Evolutionary conservation across 2,113 vertebrate genomes (phyloP).

Genomic region (Rhea americana): DNA sequence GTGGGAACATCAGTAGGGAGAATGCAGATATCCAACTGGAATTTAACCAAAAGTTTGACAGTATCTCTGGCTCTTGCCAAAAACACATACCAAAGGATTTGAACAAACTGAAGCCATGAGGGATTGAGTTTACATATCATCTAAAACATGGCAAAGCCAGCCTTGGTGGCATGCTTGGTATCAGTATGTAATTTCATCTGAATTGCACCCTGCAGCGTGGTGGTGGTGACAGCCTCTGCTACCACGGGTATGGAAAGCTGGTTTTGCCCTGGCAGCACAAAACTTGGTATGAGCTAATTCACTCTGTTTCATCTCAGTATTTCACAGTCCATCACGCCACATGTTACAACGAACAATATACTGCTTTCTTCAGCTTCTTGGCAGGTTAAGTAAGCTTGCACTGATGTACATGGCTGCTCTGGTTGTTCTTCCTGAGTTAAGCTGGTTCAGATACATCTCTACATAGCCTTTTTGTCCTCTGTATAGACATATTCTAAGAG

Average conservation of each 20-base stretch:
- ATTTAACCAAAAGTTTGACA: constrained; percentile 42
- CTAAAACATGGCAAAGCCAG: background rate
- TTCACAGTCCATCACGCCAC: constrained; percentile 30
- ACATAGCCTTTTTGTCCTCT: background rate
- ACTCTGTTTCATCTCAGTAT: constrained; percentile 46
- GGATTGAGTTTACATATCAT: background rate
- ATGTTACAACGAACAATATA: constrained; percentile 48
- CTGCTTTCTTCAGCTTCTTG: constrained; percentile 47
- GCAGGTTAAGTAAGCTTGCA: constrained; percentile 28
- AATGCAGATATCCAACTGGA: constrained; percentile 39
- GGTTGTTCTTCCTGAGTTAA: background rate
- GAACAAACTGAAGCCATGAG: background rate
- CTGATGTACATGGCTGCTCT: background rate
- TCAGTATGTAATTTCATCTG: background rate
- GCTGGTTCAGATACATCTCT: background rate
- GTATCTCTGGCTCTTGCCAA: constrained; percentile 14
- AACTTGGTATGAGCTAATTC: constrained; percentile 18
- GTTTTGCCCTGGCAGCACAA: constrained; percentile 32
- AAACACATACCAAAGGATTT: background rate
- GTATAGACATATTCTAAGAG: background rate
- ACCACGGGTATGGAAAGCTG: background rate
- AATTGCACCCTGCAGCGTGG: background rate
- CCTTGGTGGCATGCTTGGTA: background rate
- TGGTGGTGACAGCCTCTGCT: background rate
- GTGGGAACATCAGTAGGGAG: background rate